Evolutionary conservation across 2,113 vertebrate genomes (phyloP).

Genomic region (Paraplagusia blochii): DNA sequence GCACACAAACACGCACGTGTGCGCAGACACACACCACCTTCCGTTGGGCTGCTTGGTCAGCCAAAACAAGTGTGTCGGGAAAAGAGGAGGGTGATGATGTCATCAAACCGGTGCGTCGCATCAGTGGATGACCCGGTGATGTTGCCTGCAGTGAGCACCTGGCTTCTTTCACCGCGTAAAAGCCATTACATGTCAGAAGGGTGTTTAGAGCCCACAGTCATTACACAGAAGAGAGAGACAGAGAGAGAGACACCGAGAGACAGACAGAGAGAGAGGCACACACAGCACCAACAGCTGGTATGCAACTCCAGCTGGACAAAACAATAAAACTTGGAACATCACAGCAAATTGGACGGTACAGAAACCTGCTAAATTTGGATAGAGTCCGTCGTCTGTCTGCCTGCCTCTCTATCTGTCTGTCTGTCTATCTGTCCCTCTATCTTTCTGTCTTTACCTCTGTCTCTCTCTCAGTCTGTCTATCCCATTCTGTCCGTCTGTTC

Average conservation of each 20-base stretch:
- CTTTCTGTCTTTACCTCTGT: slow-evolving; percentile 9
- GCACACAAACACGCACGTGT: too few relatives aligned
- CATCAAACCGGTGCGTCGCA: slow-evolving; percentile 53
- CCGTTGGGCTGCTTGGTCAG: slow-evolving; percentile 1
- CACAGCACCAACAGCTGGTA: slow-evolving; percentile 44
- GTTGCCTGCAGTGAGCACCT: slow-evolving; percentile 65
- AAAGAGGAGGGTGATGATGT: slow-evolving; percentile 53
- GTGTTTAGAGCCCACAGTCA: slow-evolving; percentile 44
- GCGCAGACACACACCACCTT: background rate
- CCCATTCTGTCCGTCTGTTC: background rate
- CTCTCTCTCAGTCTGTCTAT: background rate
- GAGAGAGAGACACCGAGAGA: background rate
- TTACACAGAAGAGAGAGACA: slow-evolving; percentile 22
- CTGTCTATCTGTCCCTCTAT: too few relatives aligned
- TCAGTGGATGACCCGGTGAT: slow-evolving; percentile 45
- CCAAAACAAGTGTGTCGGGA: slow-evolving; percentile 6
- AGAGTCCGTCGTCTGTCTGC: slow-evolving; percentile 11
- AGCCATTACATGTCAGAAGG: slow-evolving; percentile 54
- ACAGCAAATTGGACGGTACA: slow-evolving; percentile 43
- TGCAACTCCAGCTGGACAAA: slow-evolving; percentile 57
- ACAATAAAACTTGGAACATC: slow-evolving; percentile 55
- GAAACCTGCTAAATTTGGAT: slow-evolving; percentile 53
- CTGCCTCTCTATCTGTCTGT: too few relatives aligned
- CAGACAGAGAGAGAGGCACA: slow-evolving; percentile 9
- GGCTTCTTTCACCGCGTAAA: slow-evolving; percentile 63